Evolutionary conservation across 2,888 invertebrate genomes (phyloP).

Genomic region (Meteorus cinctellus): DNA sequence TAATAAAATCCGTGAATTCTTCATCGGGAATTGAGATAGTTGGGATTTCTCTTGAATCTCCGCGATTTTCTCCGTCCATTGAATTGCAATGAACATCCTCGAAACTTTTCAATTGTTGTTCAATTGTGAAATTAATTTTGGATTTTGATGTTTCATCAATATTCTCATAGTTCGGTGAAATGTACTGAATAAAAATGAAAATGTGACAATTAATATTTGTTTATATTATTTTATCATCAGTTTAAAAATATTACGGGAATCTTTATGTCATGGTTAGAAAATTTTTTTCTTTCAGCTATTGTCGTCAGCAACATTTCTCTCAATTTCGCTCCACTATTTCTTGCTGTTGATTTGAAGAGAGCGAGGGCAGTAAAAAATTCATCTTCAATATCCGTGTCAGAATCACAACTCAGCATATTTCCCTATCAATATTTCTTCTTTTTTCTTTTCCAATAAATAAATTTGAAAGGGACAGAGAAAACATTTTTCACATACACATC

Average conservation of each 20-base stretch:
- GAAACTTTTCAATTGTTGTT: not conserved
- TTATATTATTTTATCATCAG: not conserved
- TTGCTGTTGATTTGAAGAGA: constrained; percentile 59
- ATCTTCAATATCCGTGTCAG: constrained; percentile 54
- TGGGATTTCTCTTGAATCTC: constrained; percentile 59
- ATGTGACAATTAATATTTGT: not conserved
- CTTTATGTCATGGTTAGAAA: constrained; percentile 18
- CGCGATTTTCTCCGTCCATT: constrained; percentile 25
- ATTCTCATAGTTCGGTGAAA: not conserved
- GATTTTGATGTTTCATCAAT: not conserved
- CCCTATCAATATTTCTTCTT: not conserved
- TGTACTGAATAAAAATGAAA: not conserved
- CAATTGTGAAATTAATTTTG: not conserved
- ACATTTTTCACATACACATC: not conserved
- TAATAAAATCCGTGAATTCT: constrained; percentile 54
- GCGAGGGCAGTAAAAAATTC: constrained; percentile 59
- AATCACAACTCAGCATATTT: constrained; percentile 36
- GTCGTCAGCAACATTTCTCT: constrained; percentile 55
- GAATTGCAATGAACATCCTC: not conserved
- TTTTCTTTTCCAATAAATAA: not conserved
- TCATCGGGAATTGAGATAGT: constrained; percentile 67
- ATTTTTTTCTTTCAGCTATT: constrained; percentile 52
- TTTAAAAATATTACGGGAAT: constrained; percentile 45
- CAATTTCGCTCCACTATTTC: constrained; percentile 59
- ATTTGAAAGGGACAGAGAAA: not conserved